These are phyloP conservation scores for Motacilla alba DNA, from an alignment of 2,113 vertebrate species.

Conservation along the genomic window DNA sequence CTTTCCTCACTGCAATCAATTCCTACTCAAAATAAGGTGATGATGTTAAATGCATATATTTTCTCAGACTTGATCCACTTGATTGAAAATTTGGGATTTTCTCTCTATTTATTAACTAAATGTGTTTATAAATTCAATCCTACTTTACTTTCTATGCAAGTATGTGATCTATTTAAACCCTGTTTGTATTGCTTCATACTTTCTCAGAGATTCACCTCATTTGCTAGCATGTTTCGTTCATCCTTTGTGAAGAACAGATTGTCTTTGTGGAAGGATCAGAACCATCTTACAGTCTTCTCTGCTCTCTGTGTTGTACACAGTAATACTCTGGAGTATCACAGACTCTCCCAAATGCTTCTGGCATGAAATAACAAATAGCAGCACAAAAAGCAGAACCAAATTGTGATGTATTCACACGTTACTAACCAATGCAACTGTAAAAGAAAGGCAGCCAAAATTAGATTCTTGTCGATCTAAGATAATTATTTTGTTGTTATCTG, in stretches of 20 bases:
- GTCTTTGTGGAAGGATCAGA: not conserved
- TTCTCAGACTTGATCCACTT: not conserved
- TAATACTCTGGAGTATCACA: not conserved
- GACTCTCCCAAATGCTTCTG: not conserved
- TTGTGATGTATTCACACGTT: not conserved
- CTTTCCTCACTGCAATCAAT: not conserved
- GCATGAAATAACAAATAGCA: not conserved
- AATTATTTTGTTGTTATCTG: not conserved
- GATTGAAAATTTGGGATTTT: not conserved
- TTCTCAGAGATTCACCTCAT: not conserved
- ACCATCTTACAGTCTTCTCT: not conserved
- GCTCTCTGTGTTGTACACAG: not conserved
- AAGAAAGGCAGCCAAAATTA: not conserved
- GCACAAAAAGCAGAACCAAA: not conserved
- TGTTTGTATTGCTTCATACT: not conserved
- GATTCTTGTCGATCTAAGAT: not conserved
- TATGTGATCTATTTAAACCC: not conserved
- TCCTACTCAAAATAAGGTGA: not conserved
- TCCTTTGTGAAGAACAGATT: not conserved
- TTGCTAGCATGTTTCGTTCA: not conserved
- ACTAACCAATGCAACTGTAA: not conserved
- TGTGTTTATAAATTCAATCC: not conserved
- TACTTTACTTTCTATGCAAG: not conserved
- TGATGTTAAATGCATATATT: not conserved
- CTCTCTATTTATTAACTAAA: not conserved